Percentiles rank a stretch among this genome's conserved stretches.
Conservation (phyloP, 2,888 invertebrate species). For the Eumerus sabulonum region DNA sequence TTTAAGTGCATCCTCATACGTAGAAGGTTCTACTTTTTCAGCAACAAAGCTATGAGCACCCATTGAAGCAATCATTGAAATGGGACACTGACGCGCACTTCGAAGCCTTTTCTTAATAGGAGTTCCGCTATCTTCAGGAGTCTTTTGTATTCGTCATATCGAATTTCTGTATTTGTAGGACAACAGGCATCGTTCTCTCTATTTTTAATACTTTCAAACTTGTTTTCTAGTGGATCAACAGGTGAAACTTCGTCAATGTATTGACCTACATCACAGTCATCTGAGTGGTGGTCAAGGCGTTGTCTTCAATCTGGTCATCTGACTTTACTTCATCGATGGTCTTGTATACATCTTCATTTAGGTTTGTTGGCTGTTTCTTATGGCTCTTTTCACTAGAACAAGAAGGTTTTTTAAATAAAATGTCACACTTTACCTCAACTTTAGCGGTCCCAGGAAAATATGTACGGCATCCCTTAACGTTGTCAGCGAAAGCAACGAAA, state of each 20-base stretch:
- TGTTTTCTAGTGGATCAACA: background rate
- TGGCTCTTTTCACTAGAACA: background rate
- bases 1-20: constrained; percentile 41
- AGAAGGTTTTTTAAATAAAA: background rate
- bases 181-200: too few species aligned
- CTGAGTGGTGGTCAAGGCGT: background rate
- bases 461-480: background rate
- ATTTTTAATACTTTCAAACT: background rate
- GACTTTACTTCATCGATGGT: background rate
- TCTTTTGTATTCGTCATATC: background rate
- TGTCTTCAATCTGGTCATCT: background rate
- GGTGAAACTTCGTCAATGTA: background rate
- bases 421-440: constrained; percentile 48
- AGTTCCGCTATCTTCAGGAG: background rate
- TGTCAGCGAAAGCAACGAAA: constrained; percentile 72
- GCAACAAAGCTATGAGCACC: background rate
- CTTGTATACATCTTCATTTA: background rate
- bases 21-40: constrained; percentile 27
- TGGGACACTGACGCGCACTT: background rate
- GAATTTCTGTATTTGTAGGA: background rate
- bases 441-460: constrained; percentile 11
- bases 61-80: background rate
- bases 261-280: background rate
- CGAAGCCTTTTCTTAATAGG: background rate
- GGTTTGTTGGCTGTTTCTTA: background rate